Percentiles rank a stretch among this genome's conserved stretches.
Conservation (phyloP, 2,888 invertebrate genomes). For the Phasia obesa region DNA sequence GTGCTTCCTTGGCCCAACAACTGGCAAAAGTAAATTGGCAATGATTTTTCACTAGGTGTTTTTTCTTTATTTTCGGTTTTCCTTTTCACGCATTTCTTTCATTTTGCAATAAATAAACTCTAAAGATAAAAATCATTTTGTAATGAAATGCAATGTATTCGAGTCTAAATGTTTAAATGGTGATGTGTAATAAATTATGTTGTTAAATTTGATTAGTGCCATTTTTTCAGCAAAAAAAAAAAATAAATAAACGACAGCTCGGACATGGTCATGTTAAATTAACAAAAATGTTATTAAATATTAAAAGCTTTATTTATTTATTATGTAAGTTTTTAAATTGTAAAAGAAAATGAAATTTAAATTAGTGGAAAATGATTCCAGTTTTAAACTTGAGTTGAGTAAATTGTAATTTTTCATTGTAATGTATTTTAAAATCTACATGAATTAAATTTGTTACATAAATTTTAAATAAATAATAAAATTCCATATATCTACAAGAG, state of each 20-base stretch:
- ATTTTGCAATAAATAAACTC: constrained; percentile 7
- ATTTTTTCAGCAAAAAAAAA: constrained; percentile 1
- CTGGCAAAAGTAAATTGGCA: constrained; percentile 36
- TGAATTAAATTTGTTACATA: no score
- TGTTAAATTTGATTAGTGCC: constrained; percentile 39
- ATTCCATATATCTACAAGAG: neutral
- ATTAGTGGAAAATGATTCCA: neutral
- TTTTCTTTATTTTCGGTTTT: constrained; percentile 1
- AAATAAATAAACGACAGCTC: constrained; percentile 22
- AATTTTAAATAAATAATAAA: no score
- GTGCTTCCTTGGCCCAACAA: constrained; percentile 15
- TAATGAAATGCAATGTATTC: constrained; percentile 1
- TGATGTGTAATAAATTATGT: constrained; percentile 49
- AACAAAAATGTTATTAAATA: constrained; percentile 40
- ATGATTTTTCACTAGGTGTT: constrained; percentile 39
- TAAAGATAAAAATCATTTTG: constrained; percentile 8
- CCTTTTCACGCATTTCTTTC: constrained; percentile 7
- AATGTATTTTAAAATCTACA: neutral
- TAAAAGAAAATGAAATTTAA: neutral
- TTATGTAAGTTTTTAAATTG: constrained; percentile 1
- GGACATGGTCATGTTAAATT: constrained; percentile 32
- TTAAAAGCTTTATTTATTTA: constrained; percentile 32
- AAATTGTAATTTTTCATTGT: neutral
- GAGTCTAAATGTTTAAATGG: constrained; percentile 13
- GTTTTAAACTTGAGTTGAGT: constrained; percentile 2